A percentile compares a stretch with the other conserved stretches of the same genome.
Conservation (phyloP, 2,113 vertebrate species). For the Python bivittatus region DNA sequence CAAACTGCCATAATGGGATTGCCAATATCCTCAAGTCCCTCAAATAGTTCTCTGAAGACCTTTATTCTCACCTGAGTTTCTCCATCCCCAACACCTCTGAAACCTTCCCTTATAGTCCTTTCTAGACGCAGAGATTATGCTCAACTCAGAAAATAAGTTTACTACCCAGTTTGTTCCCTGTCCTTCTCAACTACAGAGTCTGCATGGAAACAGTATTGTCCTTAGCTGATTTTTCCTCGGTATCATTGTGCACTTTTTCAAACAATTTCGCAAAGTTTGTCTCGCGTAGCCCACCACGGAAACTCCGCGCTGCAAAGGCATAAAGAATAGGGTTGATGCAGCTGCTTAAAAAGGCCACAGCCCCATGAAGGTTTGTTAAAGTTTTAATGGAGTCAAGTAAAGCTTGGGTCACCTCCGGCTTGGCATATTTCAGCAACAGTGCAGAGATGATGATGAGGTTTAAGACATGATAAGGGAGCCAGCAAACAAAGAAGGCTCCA, state of each 20-base stretch:
- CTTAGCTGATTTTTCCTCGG: background rate
- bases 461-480: slow-evolving; percentile 48
- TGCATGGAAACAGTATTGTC: background rate
- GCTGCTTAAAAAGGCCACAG: slow-evolving; percentile 61
- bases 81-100: background rate
- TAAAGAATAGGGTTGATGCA: slow-evolving; percentile 66
- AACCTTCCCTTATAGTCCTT: background rate
- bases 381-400: slow-evolving; percentile 8
- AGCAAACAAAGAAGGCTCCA: slow-evolving; percentile 54
- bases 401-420: background rate
- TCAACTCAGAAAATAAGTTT: background rate
- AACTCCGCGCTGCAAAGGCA: slow-evolving; percentile 47
- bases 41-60: background rate
- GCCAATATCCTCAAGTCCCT: background rate
- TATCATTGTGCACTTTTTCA: slow-evolving; percentile 1
- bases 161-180: background rate
- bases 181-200: background rate
- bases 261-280: slow-evolving; percentile 28
- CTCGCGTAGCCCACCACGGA: background rate
- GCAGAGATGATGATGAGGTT: slow-evolving; percentile 46
- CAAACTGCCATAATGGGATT: background rate
- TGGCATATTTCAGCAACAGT: background rate
- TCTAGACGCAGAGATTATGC: background rate
- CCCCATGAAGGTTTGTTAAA: slow-evolving; percentile 7
- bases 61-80: background rate